phyloP scores from a whole-genome alignment of 2,888 invertebrate species.

The Orthosia gothica region DNA sequence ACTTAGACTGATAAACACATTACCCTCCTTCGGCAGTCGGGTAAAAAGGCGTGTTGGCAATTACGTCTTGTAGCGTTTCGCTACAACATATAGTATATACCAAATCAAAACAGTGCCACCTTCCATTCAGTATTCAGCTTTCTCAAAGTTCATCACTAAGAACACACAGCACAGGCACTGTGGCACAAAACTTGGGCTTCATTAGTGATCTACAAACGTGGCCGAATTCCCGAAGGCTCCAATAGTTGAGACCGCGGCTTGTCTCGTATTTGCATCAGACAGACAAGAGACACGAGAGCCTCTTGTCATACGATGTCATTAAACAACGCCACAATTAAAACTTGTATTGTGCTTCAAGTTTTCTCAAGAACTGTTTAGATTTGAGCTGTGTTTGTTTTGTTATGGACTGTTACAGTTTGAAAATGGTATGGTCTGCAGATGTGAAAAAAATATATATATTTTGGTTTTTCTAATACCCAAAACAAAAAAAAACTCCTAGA shows the following conservation, averaged over 20 bases:
- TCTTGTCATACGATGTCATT: conserved; percentile 51
- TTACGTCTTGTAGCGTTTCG: too few relatives aligned
- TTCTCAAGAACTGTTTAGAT: conserved; percentile 32
- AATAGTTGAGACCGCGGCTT: conserved; percentile 56
- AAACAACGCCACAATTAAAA: conserved; percentile 52
- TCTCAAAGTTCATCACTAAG: conserved; percentile 25
- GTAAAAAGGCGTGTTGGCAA: too few relatives aligned
- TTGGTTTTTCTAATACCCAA: too few relatives aligned
- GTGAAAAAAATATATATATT: not conserved
- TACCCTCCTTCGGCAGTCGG: too few relatives aligned
- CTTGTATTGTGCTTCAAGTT: conserved; percentile 43
- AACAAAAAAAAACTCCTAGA: too few relatives aligned
- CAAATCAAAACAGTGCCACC: not conserved
- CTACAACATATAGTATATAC: not conserved
- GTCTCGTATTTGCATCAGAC: conserved; percentile 47
- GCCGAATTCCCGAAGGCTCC: conserved; percentile 40
- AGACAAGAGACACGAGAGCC: conserved; percentile 40
- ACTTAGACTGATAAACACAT: too few relatives aligned
- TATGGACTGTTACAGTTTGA: conserved; percentile 5
- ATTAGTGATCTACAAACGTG: conserved; percentile 53
- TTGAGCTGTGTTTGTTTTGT: conserved; percentile 22
- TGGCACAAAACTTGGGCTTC: conserved; percentile 50
- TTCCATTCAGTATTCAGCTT: conserved; percentile 28
- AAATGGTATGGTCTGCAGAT: not conserved
- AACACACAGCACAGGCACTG: conserved; percentile 10